These are phyloP conservation scores for Addax nasomaculatus DNA, from an alignment of 2,113 vertebrate genomes.

Conservation along the genomic window DNA sequence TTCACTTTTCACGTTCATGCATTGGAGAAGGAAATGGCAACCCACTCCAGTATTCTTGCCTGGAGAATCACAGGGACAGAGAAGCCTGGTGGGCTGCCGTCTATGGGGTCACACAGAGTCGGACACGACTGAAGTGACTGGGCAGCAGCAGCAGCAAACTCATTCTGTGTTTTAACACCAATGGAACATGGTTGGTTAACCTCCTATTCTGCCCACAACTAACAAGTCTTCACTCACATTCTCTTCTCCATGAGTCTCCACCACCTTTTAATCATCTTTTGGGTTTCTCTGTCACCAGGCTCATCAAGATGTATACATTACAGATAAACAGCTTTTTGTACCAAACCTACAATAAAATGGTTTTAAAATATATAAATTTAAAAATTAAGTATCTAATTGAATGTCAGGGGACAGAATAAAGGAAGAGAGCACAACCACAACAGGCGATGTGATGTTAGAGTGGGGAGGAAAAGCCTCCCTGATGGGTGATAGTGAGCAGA, in stretches of 20 bases:
- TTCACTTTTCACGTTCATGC: too few relatives aligned
- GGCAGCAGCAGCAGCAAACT: too few relatives aligned
- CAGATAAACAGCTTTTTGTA: not conserved
- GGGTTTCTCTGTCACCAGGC: not conserved
- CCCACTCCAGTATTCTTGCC: too few relatives aligned
- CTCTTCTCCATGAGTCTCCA: not conserved
- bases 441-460: not conserved
- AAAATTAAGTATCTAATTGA: not conserved
- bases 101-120: too few relatives aligned
- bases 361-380: not conserved
- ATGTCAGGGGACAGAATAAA: not conserved
- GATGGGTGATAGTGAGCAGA: not conserved
- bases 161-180: not conserved
- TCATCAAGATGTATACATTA: not conserved
- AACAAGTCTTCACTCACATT: not conserved
- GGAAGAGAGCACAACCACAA: not conserved
- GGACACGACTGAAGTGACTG: rapidly evolving
- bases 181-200: not conserved
- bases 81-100: too few relatives aligned
- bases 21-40: too few relatives aligned
- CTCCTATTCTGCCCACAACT: rapidly evolving
- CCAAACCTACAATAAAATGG: not conserved
- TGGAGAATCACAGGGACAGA: too few relatives aligned
- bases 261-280: not conserved
- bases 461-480: not conserved